A percentile compares a stretch with the other conserved stretches of the same genome.
Evolutionary conservation across 2,797 vertebrate species (phyloP).

Genomic region (Tragopan temminckii): DNA sequence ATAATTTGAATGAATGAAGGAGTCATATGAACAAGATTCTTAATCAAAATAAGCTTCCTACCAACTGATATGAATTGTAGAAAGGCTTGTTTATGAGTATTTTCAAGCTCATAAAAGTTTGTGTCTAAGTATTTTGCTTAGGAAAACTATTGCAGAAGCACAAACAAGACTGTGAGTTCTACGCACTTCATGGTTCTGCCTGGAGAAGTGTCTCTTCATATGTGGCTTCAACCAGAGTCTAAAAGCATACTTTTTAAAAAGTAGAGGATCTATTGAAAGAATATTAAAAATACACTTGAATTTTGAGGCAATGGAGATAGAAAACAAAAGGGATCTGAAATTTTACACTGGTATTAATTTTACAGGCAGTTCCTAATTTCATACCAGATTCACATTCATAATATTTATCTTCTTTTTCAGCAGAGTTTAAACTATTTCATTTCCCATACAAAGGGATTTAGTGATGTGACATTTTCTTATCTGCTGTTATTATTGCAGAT

Average conservation of each 20-base stretch:
- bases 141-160: neutral
- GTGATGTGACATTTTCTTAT: neutral
- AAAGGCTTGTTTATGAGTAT: neutral
- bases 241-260: neutral
- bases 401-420: neutral
- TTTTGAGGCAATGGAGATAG: neutral
- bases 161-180: neutral
- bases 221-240: neutral
- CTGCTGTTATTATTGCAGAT: neutral
- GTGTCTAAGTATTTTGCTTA: neutral
- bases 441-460: neutral
- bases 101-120: neutral
- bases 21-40: neutral
- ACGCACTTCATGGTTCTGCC: fast-evolving
- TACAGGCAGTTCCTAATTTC: neutral
- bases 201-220: fast-evolving
- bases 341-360: neutral
- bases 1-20: neutral
- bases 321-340: neutral
- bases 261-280: neutral
- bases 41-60: neutral
- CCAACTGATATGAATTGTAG: neutral
- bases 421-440: neutral
- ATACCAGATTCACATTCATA: neutral
- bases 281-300: neutral